phyloP scores from a whole-genome alignment of 1,140 invertebrate species.

The Tetragonula clypearis region DNA sequence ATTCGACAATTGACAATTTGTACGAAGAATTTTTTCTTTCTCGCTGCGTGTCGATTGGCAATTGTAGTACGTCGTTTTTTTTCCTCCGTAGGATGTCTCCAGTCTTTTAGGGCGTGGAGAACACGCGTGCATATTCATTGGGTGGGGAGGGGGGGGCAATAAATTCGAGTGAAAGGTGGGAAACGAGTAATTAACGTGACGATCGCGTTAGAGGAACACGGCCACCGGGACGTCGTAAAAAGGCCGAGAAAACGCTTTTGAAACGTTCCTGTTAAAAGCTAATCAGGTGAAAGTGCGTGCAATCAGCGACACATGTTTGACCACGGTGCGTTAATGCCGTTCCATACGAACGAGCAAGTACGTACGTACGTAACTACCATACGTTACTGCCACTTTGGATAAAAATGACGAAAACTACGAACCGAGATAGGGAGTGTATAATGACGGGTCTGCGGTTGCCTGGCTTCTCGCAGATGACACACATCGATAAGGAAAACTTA shows the following conservation, averaged over 20 bases:
- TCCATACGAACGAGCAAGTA: conserved; percentile 42
- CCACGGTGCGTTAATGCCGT: conserved; percentile 39
- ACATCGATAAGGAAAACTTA: conserved; percentile 70
- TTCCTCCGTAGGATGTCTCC: too few species aligned
- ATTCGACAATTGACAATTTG: background rate
- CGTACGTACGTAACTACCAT: background rate
- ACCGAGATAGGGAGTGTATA: conserved; percentile 58
- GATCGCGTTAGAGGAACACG: conserved; percentile 10
- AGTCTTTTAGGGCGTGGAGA: too few species aligned
- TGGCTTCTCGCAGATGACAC: conserved; percentile 64
- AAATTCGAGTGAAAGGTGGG: background rate
- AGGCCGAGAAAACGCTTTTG: conserved; percentile 49
- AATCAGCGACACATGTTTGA: conserved; percentile 50
- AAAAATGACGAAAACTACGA: conserved; percentile 66
- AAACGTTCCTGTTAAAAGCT: conserved; percentile 51
- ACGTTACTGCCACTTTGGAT: conserved; percentile 45
- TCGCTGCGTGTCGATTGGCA: too few species aligned
- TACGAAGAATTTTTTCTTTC: too few species aligned
- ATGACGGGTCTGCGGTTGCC: conserved; percentile 56
- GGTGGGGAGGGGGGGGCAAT: too few species aligned
- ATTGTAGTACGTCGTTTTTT: too few species aligned
- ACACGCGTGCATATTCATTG: too few species aligned
- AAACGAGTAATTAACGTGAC: conserved; percentile 25
- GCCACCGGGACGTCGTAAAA: background rate
- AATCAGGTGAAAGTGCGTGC: conserved; percentile 59